Conservation (phyloP, 2,113 vertebrate genomes). For the Lathamus discolor region DNA sequence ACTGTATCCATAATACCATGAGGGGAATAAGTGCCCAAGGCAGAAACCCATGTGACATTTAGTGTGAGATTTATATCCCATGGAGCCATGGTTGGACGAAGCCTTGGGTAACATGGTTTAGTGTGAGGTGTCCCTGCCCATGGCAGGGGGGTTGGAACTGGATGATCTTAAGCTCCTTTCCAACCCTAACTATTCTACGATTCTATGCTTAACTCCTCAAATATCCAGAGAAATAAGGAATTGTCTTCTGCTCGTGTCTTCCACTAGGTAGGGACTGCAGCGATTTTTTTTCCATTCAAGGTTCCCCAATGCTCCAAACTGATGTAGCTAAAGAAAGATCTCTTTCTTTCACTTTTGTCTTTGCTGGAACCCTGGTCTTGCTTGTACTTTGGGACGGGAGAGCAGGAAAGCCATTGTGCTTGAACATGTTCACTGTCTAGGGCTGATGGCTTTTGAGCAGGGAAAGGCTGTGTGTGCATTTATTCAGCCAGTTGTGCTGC, state of each 20-base stretch:
- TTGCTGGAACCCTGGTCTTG: background rate
- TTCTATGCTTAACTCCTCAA: accelerated
- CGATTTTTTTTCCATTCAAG: background rate
- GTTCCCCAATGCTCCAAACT: background rate
- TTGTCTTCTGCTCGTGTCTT: background rate
- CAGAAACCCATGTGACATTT: background rate
- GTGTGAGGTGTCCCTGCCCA: too few relatives aligned
- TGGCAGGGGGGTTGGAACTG: too few relatives aligned
- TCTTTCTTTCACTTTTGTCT: background rate
- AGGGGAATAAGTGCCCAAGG: accelerated
- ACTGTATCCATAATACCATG: background rate
- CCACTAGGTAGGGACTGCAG: accelerated
- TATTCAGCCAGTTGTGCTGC: background rate
- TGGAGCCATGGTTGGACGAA: background rate
- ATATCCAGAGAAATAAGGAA: background rate
- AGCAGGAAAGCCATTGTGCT: background rate
- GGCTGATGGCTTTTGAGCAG: background rate
- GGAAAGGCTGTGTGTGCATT: background rate
- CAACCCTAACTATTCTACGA: too few relatives aligned
- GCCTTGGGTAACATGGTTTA: too few relatives aligned
- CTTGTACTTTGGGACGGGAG: background rate
- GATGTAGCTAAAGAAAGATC: background rate
- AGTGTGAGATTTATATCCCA: background rate
- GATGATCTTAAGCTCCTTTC: too few relatives aligned
- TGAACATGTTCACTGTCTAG: accelerated